phyloP scores from a whole-genome alignment of 2,113 vertebrate species.

The Spea bombifrons region DNA sequence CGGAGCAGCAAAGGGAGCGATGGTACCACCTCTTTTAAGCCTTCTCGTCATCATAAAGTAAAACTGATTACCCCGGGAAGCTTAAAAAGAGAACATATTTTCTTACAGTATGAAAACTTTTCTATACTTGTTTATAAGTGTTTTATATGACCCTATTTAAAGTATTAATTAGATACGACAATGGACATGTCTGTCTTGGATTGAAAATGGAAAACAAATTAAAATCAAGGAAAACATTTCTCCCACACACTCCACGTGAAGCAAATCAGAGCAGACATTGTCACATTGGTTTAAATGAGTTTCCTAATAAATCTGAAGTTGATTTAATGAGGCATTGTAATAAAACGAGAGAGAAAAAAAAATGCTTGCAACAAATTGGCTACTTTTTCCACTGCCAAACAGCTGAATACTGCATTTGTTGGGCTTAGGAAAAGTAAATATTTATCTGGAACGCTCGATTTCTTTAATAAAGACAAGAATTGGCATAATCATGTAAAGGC shows the following conservation, averaged over 20 bases:
- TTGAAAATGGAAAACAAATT: conserved; percentile 33
- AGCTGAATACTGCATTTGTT: conserved; percentile 33
- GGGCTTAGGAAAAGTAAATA: conserved; percentile 24
- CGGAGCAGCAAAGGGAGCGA: too few relatives aligned
- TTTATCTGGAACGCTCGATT: conserved; percentile 39
- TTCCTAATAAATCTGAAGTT: conserved; percentile 33
- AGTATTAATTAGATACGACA: conserved; percentile 36
- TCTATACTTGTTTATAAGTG: too few relatives aligned
- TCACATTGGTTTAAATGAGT: conserved; percentile 44
- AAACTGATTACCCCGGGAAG: too few relatives aligned
- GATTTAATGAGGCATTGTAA: conserved; percentile 40
- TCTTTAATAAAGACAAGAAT: conserved; percentile 39
- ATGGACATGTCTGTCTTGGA: conserved; percentile 21
- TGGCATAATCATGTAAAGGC: background rate
- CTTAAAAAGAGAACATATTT: too few relatives aligned
- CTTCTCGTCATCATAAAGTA: too few relatives aligned
- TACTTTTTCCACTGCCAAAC: conserved; percentile 19
- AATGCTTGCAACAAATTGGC: conserved; percentile 24
- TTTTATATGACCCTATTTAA: background rate
- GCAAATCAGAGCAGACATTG: conserved; percentile 42
- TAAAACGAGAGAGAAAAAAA: background rate
- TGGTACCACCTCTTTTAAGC: too few relatives aligned
- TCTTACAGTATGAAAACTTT: too few relatives aligned
- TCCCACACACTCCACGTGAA: conserved; percentile 35
- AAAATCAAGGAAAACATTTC: conserved; percentile 42